Conservation (phyloP, 2,113 vertebrate species). For the Hemicordylus capensis region DNA sequence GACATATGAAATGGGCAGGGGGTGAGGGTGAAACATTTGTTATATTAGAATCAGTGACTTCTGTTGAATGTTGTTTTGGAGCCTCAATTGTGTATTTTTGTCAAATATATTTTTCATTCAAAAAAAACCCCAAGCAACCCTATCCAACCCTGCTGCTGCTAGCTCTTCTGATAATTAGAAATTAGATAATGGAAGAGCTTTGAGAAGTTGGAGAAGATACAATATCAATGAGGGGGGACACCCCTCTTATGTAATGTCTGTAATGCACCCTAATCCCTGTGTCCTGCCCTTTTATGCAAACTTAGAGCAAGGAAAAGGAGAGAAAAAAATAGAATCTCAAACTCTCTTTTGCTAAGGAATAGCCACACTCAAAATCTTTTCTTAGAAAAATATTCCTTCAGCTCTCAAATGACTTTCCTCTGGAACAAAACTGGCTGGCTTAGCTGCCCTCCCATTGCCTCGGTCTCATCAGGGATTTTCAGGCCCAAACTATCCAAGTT, state of each 20-base stretch:
- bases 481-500: neutral
- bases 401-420: neutral
- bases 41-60: neutral
- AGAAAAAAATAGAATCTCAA: neutral
- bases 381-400: neutral
- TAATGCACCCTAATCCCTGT: neutral
- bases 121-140: neutral
- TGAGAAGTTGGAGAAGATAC: neutral
- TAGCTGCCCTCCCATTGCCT: neutral
- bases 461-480: neutral
- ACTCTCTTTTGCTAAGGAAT: no score
- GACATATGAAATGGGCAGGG: neutral
- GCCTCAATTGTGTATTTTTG: neutral
- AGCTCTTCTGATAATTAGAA: neutral
- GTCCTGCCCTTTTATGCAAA: neutral
- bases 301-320: neutral
- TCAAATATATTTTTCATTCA: neutral
- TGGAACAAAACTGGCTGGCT: neutral
- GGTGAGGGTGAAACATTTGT: neutral
- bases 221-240: neutral
- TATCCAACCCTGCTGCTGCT: neutral
- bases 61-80: neutral
- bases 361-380: neutral
- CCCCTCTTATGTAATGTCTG: neutral
- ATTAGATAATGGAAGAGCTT: neutral